phyloP scores from a whole-genome alignment of 2,113 vertebrate genomes.

The Onychostoma macrolepis region DNA sequence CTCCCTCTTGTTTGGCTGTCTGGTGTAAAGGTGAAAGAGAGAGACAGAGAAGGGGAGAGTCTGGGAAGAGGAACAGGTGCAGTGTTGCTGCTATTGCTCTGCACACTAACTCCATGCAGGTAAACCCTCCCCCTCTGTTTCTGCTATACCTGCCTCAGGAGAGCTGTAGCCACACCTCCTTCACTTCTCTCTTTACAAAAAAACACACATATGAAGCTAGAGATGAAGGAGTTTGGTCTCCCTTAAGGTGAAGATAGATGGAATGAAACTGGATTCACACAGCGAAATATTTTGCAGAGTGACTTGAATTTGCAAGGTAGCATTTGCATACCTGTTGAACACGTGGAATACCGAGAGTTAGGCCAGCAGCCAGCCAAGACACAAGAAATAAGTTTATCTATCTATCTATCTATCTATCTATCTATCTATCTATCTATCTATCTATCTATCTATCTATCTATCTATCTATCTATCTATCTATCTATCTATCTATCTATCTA shows the following conservation, averaged over 20 bases:
- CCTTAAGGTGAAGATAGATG: not conserved
- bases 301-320: not conserved
- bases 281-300: not conserved
- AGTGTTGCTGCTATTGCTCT: constrained; percentile 65
- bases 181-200: constrained; percentile 50
- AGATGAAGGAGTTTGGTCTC: not conserved
- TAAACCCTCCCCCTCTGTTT: constrained; percentile 79
- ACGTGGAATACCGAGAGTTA: not conserved
- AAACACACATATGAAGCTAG: constrained; percentile 7
- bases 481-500: not conserved
- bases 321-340: constrained; percentile 13
- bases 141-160: constrained; percentile 78
- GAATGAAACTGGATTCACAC: not conserved
- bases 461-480: not conserved
- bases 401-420: not conserved
- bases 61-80: constrained; percentile 78
- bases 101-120: constrained; percentile 73
- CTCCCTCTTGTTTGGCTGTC: constrained; percentile 43
- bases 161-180: constrained; percentile 69
- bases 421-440: not conserved
- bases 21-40: constrained; percentile 47
- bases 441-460: not conserved
- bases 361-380: not conserved
- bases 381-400: not conserved
- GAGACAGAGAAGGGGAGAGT: constrained; percentile 57